phyloP scores from a whole-genome alignment of 53 echinoderm and acorn worm species.

The Henricia sp. region DNA sequence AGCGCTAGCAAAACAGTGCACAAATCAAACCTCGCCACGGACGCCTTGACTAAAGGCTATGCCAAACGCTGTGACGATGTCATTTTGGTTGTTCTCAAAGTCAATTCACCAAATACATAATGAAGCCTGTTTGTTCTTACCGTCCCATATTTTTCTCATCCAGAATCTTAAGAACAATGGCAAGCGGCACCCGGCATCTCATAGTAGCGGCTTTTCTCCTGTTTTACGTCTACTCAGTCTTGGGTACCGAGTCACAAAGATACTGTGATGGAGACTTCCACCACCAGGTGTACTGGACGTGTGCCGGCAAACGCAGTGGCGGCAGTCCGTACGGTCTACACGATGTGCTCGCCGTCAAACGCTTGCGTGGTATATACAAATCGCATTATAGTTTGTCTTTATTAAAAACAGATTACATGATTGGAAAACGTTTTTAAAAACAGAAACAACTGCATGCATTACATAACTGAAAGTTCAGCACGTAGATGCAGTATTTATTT shows the following conservation, averaged over 20 bases:
- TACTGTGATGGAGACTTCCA: slow-evolving; percentile 44
- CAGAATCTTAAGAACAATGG: slow-evolving; percentile 9
- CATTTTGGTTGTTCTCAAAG: no score
- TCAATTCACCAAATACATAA: no score
- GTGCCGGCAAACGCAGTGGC: slow-evolving; percentile 6
- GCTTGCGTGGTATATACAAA: slow-evolving; percentile 16
- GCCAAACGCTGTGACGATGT: no score
- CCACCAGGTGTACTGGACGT: slow-evolving; percentile 7
- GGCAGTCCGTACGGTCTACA: neutral
- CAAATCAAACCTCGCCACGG: no score
- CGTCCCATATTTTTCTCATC: no score
- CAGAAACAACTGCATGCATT: neutral
- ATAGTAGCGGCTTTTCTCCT: slow-evolving; percentile 15
- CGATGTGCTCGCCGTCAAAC: neutral
- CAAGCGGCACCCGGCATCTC: slow-evolving; percentile 1
- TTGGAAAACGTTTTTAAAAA: no score
- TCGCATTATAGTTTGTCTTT: neutral
- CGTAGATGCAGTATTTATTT: no score
- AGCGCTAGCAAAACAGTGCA: no score
- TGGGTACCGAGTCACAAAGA: neutral
- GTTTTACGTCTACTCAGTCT: slow-evolving; percentile 7
- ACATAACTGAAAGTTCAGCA: no score
- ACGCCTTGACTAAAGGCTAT: no score
- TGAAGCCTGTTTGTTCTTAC: no score
- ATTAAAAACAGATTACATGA: no score